Conservation (phyloP, 2,113 vertebrate species). For the Sylvicapra grimmia region DNA sequence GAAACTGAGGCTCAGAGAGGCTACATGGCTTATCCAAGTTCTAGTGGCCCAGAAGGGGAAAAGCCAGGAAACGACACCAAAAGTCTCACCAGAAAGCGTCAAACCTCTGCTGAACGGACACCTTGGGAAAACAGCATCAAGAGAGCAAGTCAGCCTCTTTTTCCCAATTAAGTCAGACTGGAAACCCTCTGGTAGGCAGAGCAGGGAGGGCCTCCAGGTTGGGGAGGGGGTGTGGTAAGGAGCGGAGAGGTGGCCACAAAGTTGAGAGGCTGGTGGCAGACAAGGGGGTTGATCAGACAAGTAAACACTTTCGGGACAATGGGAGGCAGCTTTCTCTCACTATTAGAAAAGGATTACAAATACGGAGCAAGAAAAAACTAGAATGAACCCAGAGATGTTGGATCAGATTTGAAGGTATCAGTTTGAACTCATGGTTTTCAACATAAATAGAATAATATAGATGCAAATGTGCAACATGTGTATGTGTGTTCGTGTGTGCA, state of each 20-base stretch:
- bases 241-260: background rate
- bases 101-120: background rate
- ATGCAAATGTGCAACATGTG: background rate
- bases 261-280: background rate
- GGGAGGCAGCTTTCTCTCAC: background rate
- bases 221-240: too few relatives aligned
- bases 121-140: background rate
- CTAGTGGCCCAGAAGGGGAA: background rate
- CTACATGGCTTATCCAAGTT: background rate
- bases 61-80: background rate
- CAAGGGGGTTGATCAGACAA: background rate
- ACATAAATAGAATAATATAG: background rate
- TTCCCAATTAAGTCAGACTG: background rate
- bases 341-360: background rate
- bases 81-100: background rate
- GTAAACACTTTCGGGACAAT: too few relatives aligned
- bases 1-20: background rate
- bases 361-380: background rate
- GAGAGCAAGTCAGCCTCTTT: background rate
- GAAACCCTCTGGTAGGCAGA: background rate
- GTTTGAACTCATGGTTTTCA: background rate
- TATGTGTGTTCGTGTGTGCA: rapidly evolving
- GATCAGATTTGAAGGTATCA: background rate
- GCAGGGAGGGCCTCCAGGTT: background rate
- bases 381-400: rapidly evolving